A percentile compares a stretch with the other conserved stretches of the same genome.
These are phyloP conservation scores for Ephestia elutella DNA, from an alignment of 1,140 invertebrate species.

Conservation along the genomic window DNA sequence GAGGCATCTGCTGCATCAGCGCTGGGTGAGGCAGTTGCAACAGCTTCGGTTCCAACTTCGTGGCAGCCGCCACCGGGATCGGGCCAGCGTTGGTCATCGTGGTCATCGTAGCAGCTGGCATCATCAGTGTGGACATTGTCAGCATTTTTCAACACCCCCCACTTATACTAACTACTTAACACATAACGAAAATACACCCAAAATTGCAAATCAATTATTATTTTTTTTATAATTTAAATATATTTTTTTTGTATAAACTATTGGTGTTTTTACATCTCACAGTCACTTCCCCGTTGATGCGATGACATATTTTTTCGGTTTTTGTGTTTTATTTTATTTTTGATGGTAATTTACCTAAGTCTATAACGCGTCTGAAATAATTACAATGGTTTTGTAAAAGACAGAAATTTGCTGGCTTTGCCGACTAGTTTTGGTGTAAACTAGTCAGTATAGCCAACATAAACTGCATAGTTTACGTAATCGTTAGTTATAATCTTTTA, in stretches of 20 bases:
- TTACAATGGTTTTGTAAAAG: background rate
- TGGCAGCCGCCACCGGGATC: constrained; percentile 76
- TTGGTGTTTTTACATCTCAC: constrained; percentile 17
- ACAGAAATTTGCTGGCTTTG: background rate
- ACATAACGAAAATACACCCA: background rate
- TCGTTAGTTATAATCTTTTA: no score
- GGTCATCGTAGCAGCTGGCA: constrained; percentile 77
- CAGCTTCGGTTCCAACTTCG: constrained; percentile 73
- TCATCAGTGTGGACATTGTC: constrained; percentile 79
- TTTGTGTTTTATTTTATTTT: constrained; percentile 7
- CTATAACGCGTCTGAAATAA: constrained; percentile 9
- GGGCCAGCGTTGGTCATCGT: constrained; percentile 77
- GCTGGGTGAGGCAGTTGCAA: constrained; percentile 64
- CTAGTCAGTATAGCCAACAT: no score
- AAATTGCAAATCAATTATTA: background rate
- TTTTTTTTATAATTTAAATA: background rate
- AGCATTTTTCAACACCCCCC: constrained; percentile 65
- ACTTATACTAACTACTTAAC: background rate
- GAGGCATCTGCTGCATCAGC: constrained; percentile 54
- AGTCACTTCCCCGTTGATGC: constrained; percentile 13
- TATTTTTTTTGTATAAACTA: constrained; percentile 13
- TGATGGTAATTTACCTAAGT: background rate
- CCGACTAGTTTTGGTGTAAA: no score
- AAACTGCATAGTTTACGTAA: no score
- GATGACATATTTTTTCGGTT: constrained; percentile 10